These are phyloP conservation scores for Apocheima hispidaria DNA, from an alignment of 2,888 invertebrate genomes.

Conservation along the genomic window DNA sequence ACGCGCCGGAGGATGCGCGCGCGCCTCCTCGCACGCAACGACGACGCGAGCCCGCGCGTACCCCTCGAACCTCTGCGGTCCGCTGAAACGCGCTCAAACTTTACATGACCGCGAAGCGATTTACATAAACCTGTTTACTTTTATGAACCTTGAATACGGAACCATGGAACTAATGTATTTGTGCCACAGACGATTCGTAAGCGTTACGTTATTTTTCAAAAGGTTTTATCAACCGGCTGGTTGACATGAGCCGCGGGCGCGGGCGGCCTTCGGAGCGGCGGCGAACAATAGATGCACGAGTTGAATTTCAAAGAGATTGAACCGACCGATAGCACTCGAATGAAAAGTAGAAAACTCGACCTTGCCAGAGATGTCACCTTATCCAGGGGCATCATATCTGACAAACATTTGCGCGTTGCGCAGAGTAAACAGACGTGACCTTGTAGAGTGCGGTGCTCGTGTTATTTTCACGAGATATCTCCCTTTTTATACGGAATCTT, in stretches of 20 bases:
- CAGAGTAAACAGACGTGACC: constrained; percentile 80
- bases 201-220: constrained; percentile 14
- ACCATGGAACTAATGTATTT: constrained; percentile 33
- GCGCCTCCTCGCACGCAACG: constrained; percentile 30
- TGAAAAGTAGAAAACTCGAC: constrained; percentile 55
- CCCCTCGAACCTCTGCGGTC: constrained; percentile 39
- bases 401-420: constrained; percentile 67
- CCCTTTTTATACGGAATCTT: constrained; percentile 54
- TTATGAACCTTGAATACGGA: constrained; percentile 39
- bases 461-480: constrained; percentile 71
- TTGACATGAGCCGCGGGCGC: constrained; percentile 12
- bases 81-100: constrained; percentile 37
- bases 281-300: constrained; percentile 56
- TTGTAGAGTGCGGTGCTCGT: constrained; percentile 64
- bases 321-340: constrained; percentile 47
- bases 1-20: constrained; percentile 36
- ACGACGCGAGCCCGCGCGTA: constrained; percentile 13
- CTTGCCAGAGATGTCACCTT: constrained; percentile 63
- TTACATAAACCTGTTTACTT: constrained; percentile 44
- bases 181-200: constrained; percentile 23
- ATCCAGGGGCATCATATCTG: constrained; percentile 70
- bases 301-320: constrained; percentile 57
- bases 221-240: constrained; percentile 27
- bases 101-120: constrained; percentile 27
- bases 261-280: constrained; percentile 44